Evolutionary conservation across 2,113 vertebrate species (phyloP).

Genomic region (Numida meleagris): DNA sequence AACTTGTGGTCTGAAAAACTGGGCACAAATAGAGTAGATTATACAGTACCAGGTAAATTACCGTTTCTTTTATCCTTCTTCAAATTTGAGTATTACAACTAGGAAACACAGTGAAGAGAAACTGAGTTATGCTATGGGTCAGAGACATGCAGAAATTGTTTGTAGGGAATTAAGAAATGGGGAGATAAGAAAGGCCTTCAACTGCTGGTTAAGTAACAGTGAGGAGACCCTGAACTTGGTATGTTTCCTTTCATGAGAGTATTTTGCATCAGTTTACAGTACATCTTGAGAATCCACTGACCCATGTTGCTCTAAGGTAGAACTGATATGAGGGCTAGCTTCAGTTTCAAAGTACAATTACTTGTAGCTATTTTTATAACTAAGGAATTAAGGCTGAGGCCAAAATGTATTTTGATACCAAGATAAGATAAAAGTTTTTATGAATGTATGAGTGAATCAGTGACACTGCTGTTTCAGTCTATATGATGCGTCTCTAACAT

Average conservation of each 20-base stretch:
- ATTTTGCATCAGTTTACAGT: not conserved
- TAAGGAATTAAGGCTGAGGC: not conserved
- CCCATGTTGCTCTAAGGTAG: not conserved
- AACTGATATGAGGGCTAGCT: not conserved
- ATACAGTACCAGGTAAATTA: not conserved
- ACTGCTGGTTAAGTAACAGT: not conserved
- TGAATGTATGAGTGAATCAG: not conserved
- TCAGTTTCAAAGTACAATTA: not conserved
- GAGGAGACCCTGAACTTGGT: not conserved
- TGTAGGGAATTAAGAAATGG: not conserved
- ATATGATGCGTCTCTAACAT: constrained; percentile 13
- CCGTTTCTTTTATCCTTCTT: not conserved
- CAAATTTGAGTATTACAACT: not conserved
- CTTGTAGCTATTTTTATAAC: not conserved
- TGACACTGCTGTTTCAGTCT: not conserved
- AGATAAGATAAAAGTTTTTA: not conserved
- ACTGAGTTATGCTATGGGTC: not conserved
- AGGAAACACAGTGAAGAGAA: not conserved
- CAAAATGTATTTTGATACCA: not conserved
- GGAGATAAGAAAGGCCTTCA: not conserved
- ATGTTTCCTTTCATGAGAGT: not conserved
- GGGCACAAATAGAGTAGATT: not conserved
- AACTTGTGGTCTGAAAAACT: not conserved
- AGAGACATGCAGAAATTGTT: not conserved
- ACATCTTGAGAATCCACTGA: not conserved